Base-by-base conservation (phyloP, 1,140 invertebrate species). In the Zaprionus camerounensis region DNA sequence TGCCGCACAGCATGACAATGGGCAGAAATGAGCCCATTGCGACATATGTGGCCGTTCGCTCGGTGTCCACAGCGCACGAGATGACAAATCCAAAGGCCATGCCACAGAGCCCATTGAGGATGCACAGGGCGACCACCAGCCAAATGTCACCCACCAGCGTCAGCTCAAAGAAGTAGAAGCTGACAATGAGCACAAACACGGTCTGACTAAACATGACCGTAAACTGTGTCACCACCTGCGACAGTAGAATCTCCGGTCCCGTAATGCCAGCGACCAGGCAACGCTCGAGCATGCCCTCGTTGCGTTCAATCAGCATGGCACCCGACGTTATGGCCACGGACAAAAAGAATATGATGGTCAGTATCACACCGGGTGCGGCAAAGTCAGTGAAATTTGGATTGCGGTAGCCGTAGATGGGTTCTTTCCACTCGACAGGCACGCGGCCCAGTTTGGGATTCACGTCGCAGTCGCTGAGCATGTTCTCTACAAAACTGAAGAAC, bases 81-180 rank as follows among this genome's bases (percentile, higher is more conserved):
- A 98, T 97, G 0, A 98, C 96, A 84, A 99, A 97, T 81, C 98
- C 97, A 84, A 98, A 98, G 73, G 96, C 96, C 98, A 99, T 99
- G 80, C 98, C 98, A 92, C 97, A 98, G 1, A 98, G 92, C 4
- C 97, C 98, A 87, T 97, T 96, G 76, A 98, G 94, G 1, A 98
- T 93, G 0, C 96, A 97, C 0, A 99, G 93, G 0, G 95, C 80
- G 1, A 96, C 94, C 1, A 99, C 96, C 93, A 95, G 95, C 11
- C 94, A 93, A 0, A 98, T 93, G 11, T 96, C 95, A 9, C 98
- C 98, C 44, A 95, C 94, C 72, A 96, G 95, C 1, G 97, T 97
- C 1, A 99, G 94, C 28, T 95, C 94, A 81, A 98, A 98, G 22
- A 98, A 95, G 0, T 95, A 94, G 82, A 99, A 97, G 44, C 97